A percentile compares a stretch with the other conserved stretches of the same genome.
Conservation (phyloP, 2,888 invertebrate species). For the Plebejus melissa region DNA sequence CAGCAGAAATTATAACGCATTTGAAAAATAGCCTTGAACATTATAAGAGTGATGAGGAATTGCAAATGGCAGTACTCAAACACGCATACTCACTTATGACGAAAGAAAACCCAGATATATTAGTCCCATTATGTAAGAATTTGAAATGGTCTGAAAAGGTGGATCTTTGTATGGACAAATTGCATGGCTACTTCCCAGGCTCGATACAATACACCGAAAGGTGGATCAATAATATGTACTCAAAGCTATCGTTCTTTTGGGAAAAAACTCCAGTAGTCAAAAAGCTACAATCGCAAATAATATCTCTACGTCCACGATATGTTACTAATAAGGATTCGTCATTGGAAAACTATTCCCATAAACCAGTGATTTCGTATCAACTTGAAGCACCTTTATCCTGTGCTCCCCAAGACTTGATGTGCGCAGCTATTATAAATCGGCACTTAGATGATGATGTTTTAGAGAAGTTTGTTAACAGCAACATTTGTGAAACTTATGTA, state of each 20-base stretch:
- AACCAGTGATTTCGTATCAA: constrained; percentile 44
- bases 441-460: constrained; percentile 44
- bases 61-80: constrained; percentile 45
- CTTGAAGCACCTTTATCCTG: constrained; percentile 43
- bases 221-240: constrained; percentile 46
- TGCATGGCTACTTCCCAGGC: constrained; percentile 48
- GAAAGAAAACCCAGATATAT: constrained; percentile 30
- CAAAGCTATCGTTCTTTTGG: constrained; percentile 40
- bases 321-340: constrained; percentile 41
- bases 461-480: constrained; percentile 44
- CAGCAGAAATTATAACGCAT: constrained; percentile 43
- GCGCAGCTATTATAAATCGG: constrained; percentile 48
- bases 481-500: constrained; percentile 49
- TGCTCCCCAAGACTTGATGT: constrained; percentile 44
- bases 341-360: constrained; percentile 43
- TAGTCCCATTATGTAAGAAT: constrained; percentile 39
- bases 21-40: constrained; percentile 44
- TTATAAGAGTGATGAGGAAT: constrained; percentile 42
- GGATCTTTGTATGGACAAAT: constrained; percentile 41
- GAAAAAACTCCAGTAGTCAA: constrained; percentile 36
- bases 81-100: constrained; percentile 43
- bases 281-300: constrained; percentile 43
- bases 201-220: constrained; percentile 52
- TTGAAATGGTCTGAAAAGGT: constrained; percentile 32
- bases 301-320: constrained; percentile 41